Conservation (phyloP, 2,888 invertebrate species). For the Sussaba pulchella region DNA sequence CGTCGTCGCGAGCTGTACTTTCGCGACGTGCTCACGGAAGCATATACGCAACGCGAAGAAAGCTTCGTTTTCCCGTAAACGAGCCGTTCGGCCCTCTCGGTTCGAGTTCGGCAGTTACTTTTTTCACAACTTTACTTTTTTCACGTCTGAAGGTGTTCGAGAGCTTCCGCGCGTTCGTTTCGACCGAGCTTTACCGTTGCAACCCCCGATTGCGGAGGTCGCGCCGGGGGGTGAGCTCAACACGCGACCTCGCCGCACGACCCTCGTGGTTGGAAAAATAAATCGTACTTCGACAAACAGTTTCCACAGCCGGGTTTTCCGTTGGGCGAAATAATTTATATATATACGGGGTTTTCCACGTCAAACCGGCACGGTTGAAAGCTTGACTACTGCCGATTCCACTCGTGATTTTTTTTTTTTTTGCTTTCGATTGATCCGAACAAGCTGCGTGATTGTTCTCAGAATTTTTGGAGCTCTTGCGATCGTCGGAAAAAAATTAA, state of each 20-base stretch:
- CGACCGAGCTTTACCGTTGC: conserved; percentile 19
- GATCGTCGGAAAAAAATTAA: not conserved
- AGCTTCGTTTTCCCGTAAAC: conserved; percentile 51
- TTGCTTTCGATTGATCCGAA: no score
- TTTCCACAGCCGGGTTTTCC: not conserved
- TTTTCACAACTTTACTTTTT: conserved; percentile 65
- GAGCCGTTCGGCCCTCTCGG: conserved; percentile 57
- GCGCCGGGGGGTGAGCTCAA: not conserved
- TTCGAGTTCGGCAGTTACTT: conserved; percentile 50
- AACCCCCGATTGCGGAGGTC: not conserved
- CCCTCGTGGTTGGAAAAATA: conserved; percentile 42
- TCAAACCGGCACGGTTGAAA: no score
- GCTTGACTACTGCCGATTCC: no score
- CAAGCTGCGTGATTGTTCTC: no score
- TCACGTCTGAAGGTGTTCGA: conserved; percentile 74
- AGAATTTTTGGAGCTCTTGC: no score
- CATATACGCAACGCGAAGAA: conserved; percentile 44
- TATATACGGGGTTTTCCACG: no score
- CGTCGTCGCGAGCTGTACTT: not conserved
- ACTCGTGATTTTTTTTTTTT: conserved; percentile 39
- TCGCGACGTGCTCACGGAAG: conserved; percentile 13
- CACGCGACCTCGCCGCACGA: conserved; percentile 3
- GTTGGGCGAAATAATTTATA: no score
- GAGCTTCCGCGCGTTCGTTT: conserved; percentile 59
- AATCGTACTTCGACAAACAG: conserved; percentile 37